Conservation (phyloP, 30 jellyfish, hydroid and myxozoan genomes). For the Aurelia sp. region DNA sequence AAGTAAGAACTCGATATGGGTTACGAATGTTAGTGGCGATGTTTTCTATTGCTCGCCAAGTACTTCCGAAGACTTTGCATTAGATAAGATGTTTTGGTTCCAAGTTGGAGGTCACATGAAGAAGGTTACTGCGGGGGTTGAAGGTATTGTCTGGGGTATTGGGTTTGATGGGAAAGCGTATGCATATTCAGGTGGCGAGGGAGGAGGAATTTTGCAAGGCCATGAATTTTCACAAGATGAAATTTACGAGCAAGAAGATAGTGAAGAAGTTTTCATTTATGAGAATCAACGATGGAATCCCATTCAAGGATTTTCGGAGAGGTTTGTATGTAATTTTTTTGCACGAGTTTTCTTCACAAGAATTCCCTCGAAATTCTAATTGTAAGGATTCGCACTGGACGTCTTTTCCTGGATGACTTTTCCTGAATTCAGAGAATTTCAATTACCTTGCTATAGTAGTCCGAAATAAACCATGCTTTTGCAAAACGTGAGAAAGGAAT, state of each 20-base stretch:
- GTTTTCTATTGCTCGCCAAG: slow-evolving; percentile 63
- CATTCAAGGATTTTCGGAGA: slow-evolving; percentile 83
- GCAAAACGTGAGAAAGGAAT: too few relatives aligned
- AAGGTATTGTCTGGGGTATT: slow-evolving; percentile 85
- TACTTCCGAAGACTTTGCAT: slow-evolving; percentile 36
- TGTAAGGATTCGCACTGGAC: too few relatives aligned
- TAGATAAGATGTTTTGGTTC: slow-evolving; percentile 73
- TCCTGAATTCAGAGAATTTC: too few relatives aligned
- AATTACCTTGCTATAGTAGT: too few relatives aligned
- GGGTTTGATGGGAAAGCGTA: slow-evolving; percentile 93
- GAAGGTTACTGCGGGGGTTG: slow-evolving; percentile 80
- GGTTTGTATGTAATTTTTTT: slow-evolving; percentile 34
- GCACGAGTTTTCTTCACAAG: too few relatives aligned
- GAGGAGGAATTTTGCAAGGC: slow-evolving; percentile 69
- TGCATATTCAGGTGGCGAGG: slow-evolving; percentile 75
- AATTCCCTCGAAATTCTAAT: too few relatives aligned
- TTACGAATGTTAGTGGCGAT: slow-evolving; percentile 79
- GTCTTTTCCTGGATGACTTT: too few relatives aligned
- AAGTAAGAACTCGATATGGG: slow-evolving; percentile 70
- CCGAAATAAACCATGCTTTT: too few relatives aligned
- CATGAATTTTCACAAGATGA: slow-evolving; percentile 26
- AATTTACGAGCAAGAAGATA: slow-evolving; percentile 52
- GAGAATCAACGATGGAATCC: slow-evolving; percentile 99
- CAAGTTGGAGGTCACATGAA: slow-evolving; percentile 85
- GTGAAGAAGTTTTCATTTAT: slow-evolving; percentile 52